These are phyloP conservation scores for Hybos culiciformis DNA, from an alignment of 2,888 invertebrate genomes.

Conservation along the genomic window DNA sequence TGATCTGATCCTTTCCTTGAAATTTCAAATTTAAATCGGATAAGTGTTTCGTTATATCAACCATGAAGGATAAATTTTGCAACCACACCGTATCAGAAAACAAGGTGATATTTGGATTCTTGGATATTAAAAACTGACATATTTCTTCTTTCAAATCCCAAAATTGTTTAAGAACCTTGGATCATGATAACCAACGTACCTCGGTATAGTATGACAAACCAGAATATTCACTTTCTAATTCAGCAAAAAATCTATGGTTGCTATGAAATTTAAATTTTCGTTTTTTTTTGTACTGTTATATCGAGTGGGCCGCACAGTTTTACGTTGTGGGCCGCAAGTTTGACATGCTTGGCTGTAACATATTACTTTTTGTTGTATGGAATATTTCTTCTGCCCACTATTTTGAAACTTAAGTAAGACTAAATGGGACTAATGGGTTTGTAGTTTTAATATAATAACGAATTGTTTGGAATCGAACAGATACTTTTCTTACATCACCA, in stretches of 20 bases:
- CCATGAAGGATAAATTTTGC: slow-evolving; percentile 9
- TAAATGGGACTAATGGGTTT: no score
- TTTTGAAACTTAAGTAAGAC: no score
- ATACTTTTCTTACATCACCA: no score
- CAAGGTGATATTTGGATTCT: slow-evolving; percentile 6
- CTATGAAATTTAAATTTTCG: no score
- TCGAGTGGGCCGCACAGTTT: no score
- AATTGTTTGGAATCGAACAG: no score
- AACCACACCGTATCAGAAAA: slow-evolving; percentile 9
- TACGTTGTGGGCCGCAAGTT: no score
- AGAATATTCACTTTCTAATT: slow-evolving; percentile 14
- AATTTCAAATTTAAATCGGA: slow-evolving; percentile 10
- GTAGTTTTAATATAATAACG: no score
- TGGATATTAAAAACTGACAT: not conserved
- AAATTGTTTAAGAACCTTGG: slow-evolving; percentile 15
- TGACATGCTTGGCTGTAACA: no score
- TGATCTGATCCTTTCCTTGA: slow-evolving; percentile 14
- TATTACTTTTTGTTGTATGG: no score
- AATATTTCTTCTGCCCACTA: no score
- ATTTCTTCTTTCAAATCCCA: slow-evolving; percentile 1
- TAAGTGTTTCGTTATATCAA: slow-evolving; percentile 10
- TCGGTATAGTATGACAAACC: slow-evolving; percentile 16
- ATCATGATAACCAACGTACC: slow-evolving; percentile 13
- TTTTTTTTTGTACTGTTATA: no score
- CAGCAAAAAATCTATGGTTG: slow-evolving; percentile 10